Percentiles rank a stretch among this genome's conserved stretches.
These are phyloP conservation scores for Drosophila anomelani DNA, from an alignment of 2,888 invertebrate species.

Conservation along the genomic window DNA sequence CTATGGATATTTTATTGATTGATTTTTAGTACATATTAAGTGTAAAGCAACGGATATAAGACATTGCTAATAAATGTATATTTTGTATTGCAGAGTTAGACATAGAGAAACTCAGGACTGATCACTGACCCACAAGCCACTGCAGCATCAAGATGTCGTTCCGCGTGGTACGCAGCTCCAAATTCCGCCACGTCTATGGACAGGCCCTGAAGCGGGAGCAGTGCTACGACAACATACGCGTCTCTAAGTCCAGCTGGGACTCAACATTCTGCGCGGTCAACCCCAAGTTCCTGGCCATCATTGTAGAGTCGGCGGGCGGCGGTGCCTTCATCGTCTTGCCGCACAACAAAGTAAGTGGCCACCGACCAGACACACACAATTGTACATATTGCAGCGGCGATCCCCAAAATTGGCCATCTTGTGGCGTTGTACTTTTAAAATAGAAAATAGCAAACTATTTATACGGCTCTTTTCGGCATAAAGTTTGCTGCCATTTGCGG, in stretches of 20 bases:
- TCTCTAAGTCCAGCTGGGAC: slow-evolving; percentile 99
- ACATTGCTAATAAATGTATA: not conserved
- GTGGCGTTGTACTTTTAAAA: slow-evolving; percentile 18
- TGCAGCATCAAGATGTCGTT: slow-evolving; percentile 91
- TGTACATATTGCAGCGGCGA: slow-evolving; percentile 37
- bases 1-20: not conserved
- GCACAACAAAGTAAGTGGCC: slow-evolving; percentile 91
- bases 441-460: slow-evolving; percentile 54
- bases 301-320: slow-evolving; percentile 98
- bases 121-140: slow-evolving; percentile 35
- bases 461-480: slow-evolving; percentile 60
- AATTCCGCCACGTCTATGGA: slow-evolving; percentile 97
- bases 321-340: slow-evolving; percentile 98
- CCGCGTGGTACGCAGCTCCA: slow-evolving; percentile 98
- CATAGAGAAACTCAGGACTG: slow-evolving; percentile 35
- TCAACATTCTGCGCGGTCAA: slow-evolving; percentile 99
- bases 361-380: slow-evolving; percentile 16
- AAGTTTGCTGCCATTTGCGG: slow-evolving; percentile 67
- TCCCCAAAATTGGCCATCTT: slow-evolving; percentile 14
- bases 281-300: slow-evolving; percentile 98
- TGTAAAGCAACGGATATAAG: not conserved
- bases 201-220: slow-evolving; percentile 96
- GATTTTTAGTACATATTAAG: not conserved
- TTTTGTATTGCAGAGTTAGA: slow-evolving; percentile 21
- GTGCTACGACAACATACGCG: slow-evolving; percentile 98